Conservation (phyloP, 1,140 invertebrate species). For the Daktulosphaira vitifoliae region DNA sequence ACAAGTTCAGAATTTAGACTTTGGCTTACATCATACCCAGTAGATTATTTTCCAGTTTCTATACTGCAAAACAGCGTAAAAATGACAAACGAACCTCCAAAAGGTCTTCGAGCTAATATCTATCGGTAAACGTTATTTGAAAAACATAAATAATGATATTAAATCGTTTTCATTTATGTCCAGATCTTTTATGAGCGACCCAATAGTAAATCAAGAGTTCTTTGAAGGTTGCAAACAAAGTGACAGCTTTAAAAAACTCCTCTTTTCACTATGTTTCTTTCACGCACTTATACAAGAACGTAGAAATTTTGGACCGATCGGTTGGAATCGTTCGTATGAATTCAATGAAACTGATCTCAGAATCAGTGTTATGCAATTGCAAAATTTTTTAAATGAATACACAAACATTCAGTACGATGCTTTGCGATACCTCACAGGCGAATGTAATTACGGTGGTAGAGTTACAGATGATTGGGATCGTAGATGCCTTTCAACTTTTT, state of each 20-base stretch:
- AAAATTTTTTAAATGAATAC: slow-evolving; percentile 35
- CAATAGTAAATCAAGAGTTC: slow-evolving; percentile 77
- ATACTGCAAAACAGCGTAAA: slow-evolving; percentile 90
- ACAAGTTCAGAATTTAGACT: slow-evolving; percentile 83
- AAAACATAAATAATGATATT: too few relatives aligned
- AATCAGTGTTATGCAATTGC: slow-evolving; percentile 55
- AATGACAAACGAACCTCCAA: slow-evolving; percentile 92
- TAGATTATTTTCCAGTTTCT: slow-evolving; percentile 81
- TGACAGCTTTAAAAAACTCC: slow-evolving; percentile 69
- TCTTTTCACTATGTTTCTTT: slow-evolving; percentile 89
- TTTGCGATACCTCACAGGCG: slow-evolving; percentile 79
- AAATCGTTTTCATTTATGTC: background rate
- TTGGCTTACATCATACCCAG: slow-evolving; percentile 90
- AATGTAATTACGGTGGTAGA: slow-evolving; percentile 93
- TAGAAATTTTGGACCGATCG: slow-evolving; percentile 82
- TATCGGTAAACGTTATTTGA: slow-evolving; percentile 44
- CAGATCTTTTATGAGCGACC: slow-evolving; percentile 74
- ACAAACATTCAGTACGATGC: slow-evolving; percentile 81
- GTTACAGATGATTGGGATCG: slow-evolving; percentile 94
- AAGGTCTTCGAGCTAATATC: slow-evolving; percentile 63
- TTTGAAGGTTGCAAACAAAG: slow-evolving; percentile 73
- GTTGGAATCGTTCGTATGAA: slow-evolving; percentile 92
- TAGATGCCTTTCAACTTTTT: slow-evolving; percentile 71
- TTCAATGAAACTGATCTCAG: slow-evolving; percentile 92
- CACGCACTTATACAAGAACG: slow-evolving; percentile 87